These are phyloP conservation scores for Daktulosphaira vitifoliae DNA, from an alignment of 1,140 invertebrate genomes.

Conservation along the genomic window DNA sequence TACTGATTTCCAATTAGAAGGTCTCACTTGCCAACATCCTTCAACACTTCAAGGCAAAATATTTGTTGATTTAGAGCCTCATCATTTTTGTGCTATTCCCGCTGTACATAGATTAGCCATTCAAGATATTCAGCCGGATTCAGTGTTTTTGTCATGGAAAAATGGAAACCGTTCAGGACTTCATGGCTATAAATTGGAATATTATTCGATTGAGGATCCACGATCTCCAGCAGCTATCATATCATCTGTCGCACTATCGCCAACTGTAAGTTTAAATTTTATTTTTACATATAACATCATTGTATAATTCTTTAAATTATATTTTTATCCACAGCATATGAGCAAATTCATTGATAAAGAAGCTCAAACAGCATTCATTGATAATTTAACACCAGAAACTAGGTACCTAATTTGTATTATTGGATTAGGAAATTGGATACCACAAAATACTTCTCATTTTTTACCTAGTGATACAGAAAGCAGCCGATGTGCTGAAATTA, in stretches of 20 bases:
- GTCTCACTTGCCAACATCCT: constrained; percentile 65
- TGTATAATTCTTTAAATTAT: too few species aligned
- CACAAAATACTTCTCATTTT: constrained; percentile 36
- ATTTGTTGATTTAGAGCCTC: constrained; percentile 66
- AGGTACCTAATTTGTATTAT: constrained; percentile 76
- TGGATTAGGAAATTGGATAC: constrained; percentile 60
- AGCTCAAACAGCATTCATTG: constrained; percentile 60
- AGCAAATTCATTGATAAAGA: constrained; percentile 59
- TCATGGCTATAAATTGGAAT: constrained; percentile 75
- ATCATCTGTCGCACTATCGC: neutral
- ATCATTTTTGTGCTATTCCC: constrained; percentile 71
- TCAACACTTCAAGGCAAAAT: constrained; percentile 62
- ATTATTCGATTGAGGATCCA: constrained; percentile 58
- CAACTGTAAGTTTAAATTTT: neutral
- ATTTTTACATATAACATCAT: too few species aligned
- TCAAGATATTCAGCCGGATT: constrained; percentile 78
- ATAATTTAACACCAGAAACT: constrained; percentile 62
- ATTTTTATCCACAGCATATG: constrained; percentile 49
- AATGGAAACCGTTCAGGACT: constrained; percentile 72
- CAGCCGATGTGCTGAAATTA: constrained; percentile 65
- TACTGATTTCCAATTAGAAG: constrained; percentile 46
- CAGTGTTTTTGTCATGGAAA: constrained; percentile 80
- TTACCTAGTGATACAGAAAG: neutral
- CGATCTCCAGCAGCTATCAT: constrained; percentile 2
- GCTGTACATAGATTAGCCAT: constrained; percentile 71